Conservation (phyloP, 2,797 vertebrate genomes). For the Anas georgica region DNA sequence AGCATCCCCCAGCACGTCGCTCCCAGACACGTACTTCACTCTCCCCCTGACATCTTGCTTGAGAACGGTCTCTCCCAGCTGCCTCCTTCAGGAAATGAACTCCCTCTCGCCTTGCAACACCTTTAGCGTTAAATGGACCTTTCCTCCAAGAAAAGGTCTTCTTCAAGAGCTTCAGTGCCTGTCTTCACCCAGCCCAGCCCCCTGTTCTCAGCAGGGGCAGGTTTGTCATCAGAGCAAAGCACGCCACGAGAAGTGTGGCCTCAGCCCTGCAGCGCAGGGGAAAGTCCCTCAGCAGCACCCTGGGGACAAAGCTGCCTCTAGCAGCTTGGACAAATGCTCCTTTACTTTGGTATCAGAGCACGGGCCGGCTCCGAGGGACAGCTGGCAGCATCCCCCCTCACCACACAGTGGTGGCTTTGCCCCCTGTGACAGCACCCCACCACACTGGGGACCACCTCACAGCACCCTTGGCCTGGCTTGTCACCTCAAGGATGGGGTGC, state of each 20-base stretch:
- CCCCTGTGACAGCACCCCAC: not conserved
- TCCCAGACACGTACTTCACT: not conserved
- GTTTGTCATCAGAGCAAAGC: rapidly evolving
- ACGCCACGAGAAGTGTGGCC: not conserved
- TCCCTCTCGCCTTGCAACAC: not conserved
- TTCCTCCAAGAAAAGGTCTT: not conserved
- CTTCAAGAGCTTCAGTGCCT: not conserved
- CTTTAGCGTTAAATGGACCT: not conserved
- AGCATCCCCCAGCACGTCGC: not conserved
- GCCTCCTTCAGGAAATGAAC: not conserved
- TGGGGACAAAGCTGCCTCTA: not conserved
- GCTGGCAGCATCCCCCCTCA: not conserved
- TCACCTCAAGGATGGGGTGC: not conserved
- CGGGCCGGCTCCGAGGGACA: not conserved
- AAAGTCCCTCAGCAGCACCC: not conserved
- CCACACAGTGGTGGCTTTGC: not conserved
- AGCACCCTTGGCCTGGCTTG: not conserved
- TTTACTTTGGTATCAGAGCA: not conserved
- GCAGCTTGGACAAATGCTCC: not conserved
- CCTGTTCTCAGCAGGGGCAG: not conserved
- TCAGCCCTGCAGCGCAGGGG: rapidly evolving
- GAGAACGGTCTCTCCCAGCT: rapidly evolving
- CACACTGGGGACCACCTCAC: not conserved
- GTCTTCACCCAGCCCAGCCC: not conserved
- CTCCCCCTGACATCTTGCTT: not conserved